Base-by-base conservation (phyloP, 2,113 vertebrate species). In the Zosterops hypoxanthus region DNA sequence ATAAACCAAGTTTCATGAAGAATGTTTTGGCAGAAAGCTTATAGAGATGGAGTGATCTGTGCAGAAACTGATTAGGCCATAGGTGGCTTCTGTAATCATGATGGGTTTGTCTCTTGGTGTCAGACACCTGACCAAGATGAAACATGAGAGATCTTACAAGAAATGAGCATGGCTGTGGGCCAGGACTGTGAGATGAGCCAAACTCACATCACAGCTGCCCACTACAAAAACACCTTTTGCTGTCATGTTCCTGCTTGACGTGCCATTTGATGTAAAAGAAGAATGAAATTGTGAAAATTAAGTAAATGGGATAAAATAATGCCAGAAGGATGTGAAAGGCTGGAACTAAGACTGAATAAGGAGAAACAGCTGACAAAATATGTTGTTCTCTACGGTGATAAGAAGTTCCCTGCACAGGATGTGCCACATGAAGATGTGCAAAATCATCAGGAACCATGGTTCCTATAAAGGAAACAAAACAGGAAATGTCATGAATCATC, bases 401-500 rank as follows among this genome's bases (percentile, higher is more conserved):
- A 97, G 91, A 59, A 89, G n/a, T 76, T 82, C 85, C 88, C 81
- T 75, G 94, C 86, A 95, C 97, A 92, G 82, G 97, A 96, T 96
- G 60, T 82, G 60, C 88, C 91, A 31, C 22, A 47, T 33, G 89
- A 96, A 97, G 95, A 94, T 94, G 95, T 96, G 94, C 95, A 92
- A 95, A 93, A 97, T 94, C 94, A 95, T 80, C 88, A 96, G 96
- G 95, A 97, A 90, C 82, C 23, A 13, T 22, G 50, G 36, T 70
- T 95, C 85, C 69, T 90, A 53, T 82, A 84, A 75, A 95, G 95
- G 96, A 98, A 98, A 96, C 92, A 97, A 97, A 98, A 98, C 98
- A 98, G 98, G 98, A 98, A 98, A 85, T 90, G 84, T 70, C 76
- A 82, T 97, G 89, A 97, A 84, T 98, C 96, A 97, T 92, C 91